These are phyloP conservation scores for Leucopternis melanops DNA, from an alignment of 2,113 vertebrate genomes.

Conservation along the genomic window DNA sequence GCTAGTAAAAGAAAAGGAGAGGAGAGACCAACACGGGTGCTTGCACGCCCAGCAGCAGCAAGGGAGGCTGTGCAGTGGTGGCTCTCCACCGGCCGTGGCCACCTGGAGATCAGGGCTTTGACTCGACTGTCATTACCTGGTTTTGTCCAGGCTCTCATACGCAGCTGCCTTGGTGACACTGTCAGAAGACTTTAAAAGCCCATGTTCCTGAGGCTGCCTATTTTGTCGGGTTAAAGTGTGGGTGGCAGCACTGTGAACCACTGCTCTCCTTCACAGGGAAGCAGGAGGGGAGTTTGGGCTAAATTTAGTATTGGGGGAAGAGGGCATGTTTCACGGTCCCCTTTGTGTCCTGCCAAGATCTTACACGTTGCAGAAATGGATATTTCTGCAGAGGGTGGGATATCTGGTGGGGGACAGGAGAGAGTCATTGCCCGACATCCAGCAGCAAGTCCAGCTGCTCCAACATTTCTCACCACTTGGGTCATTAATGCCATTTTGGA, in stretches of 20 bases:
- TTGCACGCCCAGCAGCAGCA: background rate
- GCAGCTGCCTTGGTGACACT: background rate
- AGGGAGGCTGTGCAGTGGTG: background rate
- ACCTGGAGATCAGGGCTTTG: background rate
- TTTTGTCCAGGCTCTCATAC: background rate
- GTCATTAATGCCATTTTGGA: background rate
- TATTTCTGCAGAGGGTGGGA: background rate
- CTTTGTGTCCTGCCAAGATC: background rate
- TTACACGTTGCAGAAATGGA: background rate
- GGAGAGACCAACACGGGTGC: rapidly evolving
- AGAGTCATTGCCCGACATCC: background rate
- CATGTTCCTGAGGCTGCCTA: background rate
- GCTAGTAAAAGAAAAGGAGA: background rate
- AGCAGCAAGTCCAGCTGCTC: background rate
- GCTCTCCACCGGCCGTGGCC: background rate
- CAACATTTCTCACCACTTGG: background rate
- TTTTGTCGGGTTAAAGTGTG: background rate
- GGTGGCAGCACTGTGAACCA: background rate
- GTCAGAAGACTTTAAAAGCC: background rate
- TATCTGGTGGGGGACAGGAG: background rate
- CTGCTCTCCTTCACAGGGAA: background rate
- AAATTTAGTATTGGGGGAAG: background rate
- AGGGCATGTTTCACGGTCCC: background rate
- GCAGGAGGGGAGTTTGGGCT: background rate
- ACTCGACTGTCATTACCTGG: background rate